Percentiles rank a stretch among this genome's conserved stretches.
phyloP scores from a whole-genome alignment of 2,888 invertebrate species.

The Anticlea derivata region DNA sequence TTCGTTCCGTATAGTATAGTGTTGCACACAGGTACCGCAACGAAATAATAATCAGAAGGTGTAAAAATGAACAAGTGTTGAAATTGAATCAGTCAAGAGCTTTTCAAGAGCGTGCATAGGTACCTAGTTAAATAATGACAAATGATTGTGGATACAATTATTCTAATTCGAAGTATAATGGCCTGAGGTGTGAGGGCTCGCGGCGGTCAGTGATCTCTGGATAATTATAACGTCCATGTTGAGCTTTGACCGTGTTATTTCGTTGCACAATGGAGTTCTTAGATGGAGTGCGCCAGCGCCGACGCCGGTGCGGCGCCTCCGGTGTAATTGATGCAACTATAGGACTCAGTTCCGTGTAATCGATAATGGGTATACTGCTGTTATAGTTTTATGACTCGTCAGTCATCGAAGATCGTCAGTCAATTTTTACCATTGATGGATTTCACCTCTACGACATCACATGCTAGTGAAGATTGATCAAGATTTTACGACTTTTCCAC shows the following conservation, averaged over 20 bases:
- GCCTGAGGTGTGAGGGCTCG: slow-evolving; percentile 55
- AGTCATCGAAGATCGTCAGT: neutral
- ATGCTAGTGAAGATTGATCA: too few relatives aligned
- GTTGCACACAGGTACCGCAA: slow-evolving; percentile 6
- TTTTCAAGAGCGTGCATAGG: slow-evolving; percentile 22
- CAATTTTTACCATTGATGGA: too few relatives aligned
- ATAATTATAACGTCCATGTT: slow-evolving; percentile 49
- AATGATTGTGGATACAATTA: slow-evolving; percentile 50
- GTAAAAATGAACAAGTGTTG: slow-evolving; percentile 33
- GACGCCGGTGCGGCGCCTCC: slow-evolving; percentile 30
- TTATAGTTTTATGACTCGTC: slow-evolving; percentile 9
- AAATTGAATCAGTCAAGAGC: slow-evolving; percentile 29
- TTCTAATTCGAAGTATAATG: slow-evolving; percentile 58
- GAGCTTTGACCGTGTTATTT: slow-evolving; percentile 54
- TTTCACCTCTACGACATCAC: too few relatives aligned
- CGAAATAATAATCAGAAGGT: slow-evolving; percentile 12
- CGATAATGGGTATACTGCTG: slow-evolving; percentile 37
- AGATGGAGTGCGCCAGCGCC: slow-evolving; percentile 25
- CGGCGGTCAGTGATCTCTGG: slow-evolving; percentile 63
- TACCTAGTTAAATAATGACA: slow-evolving; percentile 38
- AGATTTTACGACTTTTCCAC: too few relatives aligned
- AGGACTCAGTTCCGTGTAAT: slow-evolving; percentile 45
- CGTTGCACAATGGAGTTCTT: slow-evolving; percentile 56
- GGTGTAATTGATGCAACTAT: slow-evolving; percentile 44
- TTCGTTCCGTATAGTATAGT: too few relatives aligned